Base-by-base conservation (phyloP, 2,888 invertebrate species). In the Mechanitis messenoides region DNA sequence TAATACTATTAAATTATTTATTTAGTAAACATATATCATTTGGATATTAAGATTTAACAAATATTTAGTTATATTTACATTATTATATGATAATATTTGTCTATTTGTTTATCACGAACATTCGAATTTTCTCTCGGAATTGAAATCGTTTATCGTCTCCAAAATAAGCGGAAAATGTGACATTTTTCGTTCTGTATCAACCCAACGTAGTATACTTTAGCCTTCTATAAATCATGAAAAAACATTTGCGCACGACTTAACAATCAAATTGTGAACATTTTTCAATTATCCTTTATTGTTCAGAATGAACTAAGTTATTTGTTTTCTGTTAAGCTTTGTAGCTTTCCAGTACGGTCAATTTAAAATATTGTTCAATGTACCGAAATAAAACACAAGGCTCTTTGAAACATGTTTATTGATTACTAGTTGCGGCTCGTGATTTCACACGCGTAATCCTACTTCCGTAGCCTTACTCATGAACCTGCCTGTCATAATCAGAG, bases 231-330 rank as follows among this genome's bases (percentile, higher is more conserved):
- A 87, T 87, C 87, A 87, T 77, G 75, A 20, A 7, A 71, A 72
- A 78, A 81, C 79, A 74, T 76, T 77, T 81, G 78, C 82, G 83
- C 81, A 74, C 80, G 78, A 72, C 78, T 79, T 77, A 78, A 84
- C 84, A 86, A 84, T 87, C 84, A 79, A 84, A 87, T 85, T 86
- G 85, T 84, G 81, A 85, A 81, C 79, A 78, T 86, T 87, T 87
- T 88, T 87, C 87, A 87, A 88, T 89, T 87, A 87, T 84, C 77
- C 84, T 81, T 84, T 80, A 87, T 86, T 87, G 86, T 87, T 86
- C 86, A 86, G 86, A 87, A 86, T 85, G 81, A 80, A 64, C 76
- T 76, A 77, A 79, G 78, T 81, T 81, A 83, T 85, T 85, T 82
- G 80, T 77, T 83, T 84, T 86, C 86, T 87, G 77, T 77, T 64